Conservation (phyloP, 2,888 invertebrate species). For the Xestia c-nigrum region DNA sequence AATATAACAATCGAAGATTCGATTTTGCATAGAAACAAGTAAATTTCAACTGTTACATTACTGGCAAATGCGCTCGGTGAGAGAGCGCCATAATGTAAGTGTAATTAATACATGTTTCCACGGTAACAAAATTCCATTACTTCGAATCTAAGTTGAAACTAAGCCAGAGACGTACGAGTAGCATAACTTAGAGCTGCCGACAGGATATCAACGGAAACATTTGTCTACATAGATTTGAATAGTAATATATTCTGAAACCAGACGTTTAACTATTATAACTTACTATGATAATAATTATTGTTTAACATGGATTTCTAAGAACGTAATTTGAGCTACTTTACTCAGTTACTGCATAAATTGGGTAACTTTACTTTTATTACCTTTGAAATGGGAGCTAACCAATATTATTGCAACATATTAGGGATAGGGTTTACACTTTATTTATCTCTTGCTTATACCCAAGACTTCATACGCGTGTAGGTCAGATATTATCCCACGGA, state of each 20-base stretch:
- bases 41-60: neutral
- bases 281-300: neutral
- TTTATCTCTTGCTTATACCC: neutral
- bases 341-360: too few relatives aligned
- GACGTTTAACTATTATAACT: neutral
- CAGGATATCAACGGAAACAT: slow-evolving; percentile 8
- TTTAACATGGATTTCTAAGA: neutral
- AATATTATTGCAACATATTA: neutral
- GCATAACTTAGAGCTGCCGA: slow-evolving; percentile 1
- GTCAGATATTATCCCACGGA: neutral
- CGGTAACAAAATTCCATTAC: neutral
- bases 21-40: neutral
- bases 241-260: slow-evolving; percentile 21
- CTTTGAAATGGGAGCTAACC: neutral
- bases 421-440: neutral
- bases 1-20: neutral
- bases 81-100: neutral
- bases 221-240: slow-evolving; percentile 44
- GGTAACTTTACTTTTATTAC: neutral
- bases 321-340: neutral
- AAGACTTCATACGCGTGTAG: neutral
- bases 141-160: slow-evolving; percentile 8
- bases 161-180: slow-evolving; percentile 5
- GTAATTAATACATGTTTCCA: neutral
- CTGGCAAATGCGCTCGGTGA: too few relatives aligned